phyloP scores from a whole-genome alignment of 1,140 invertebrate species.

The Eriosoma lanigerum region DNA sequence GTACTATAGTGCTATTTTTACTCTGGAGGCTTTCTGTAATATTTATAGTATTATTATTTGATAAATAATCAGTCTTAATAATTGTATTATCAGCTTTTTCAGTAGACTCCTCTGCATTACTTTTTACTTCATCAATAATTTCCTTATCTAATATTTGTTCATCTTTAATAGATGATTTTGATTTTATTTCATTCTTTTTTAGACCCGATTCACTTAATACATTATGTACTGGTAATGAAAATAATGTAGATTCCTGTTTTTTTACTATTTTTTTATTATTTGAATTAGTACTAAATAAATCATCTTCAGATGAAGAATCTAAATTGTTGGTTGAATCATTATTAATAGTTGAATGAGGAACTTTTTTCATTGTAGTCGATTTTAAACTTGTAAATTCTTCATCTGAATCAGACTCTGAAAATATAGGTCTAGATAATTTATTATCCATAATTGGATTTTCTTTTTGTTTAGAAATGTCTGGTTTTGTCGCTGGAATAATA shows the following conservation, averaged over 20 bases:
- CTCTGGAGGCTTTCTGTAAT: neutral
- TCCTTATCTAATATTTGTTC: neutral
- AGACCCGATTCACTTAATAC: neutral
- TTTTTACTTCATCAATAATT: constrained; percentile 6
- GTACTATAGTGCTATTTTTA: neutral
- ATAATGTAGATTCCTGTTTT: neutral
- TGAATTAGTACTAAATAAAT: constrained; percentile 39
- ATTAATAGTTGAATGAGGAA: neutral
- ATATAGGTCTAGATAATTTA: constrained; percentile 1
- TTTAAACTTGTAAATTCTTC: neutral
- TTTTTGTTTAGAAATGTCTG: neutral
- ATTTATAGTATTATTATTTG: neutral
- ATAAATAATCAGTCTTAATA: neutral
- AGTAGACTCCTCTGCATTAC: neutral
- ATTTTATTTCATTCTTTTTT: neutral
- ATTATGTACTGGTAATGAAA: neutral
- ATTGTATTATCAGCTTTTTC: neutral
- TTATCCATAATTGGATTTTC: constrained; percentile 1
- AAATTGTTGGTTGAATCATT: neutral
- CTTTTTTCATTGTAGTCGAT: neutral
- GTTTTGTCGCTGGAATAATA: neutral
- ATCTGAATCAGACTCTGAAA: constrained; percentile 32
- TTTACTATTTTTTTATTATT: neutral
- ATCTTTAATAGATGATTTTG: neutral
- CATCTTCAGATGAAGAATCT: constrained; percentile 42